Conservation (phyloP, 2,888 invertebrate genomes). For the Parnassius orleans region DNA sequence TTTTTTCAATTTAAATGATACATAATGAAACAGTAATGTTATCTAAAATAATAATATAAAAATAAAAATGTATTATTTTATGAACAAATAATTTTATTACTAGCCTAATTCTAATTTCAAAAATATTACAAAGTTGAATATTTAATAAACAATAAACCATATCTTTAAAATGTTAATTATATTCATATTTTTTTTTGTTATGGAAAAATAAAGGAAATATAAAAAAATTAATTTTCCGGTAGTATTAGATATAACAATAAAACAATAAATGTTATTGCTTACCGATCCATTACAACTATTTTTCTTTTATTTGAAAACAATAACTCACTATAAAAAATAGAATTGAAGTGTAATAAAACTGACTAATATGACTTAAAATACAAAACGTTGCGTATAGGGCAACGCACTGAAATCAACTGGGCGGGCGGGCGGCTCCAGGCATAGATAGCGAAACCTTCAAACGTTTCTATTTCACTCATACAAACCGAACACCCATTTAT, state of each 20-base stretch:
- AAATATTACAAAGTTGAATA: too few species aligned
- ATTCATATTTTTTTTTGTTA: too few species aligned
- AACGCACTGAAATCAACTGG: conserved; percentile 63
- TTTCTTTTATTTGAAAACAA: background rate
- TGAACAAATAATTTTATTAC: too few species aligned
- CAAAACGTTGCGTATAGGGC: conserved; percentile 52
- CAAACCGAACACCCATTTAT: conserved; percentile 36
- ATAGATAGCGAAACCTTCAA: conserved; percentile 61
- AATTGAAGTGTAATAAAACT: background rate
- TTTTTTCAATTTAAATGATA: too few species aligned
- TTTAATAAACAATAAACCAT: too few species aligned
- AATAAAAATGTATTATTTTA: too few species aligned
- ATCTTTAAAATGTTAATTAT: too few species aligned
- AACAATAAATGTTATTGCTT: conserved; percentile 5
- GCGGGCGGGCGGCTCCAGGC: conserved; percentile 69
- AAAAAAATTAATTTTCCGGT: background rate
- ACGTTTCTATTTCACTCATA: conserved; percentile 56
- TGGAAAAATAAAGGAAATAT: background rate
- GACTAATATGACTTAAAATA: conserved; percentile 24
- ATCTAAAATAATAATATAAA: too few species aligned
- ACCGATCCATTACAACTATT: conserved; percentile 12
- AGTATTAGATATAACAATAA: background rate
- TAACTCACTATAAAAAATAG: background rate
- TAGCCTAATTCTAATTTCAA: too few species aligned
- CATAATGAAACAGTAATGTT: too few species aligned